Percentiles rank a stretch among this genome's conserved stretches.
Evolutionary conservation across 2,797 vertebrate genomes (phyloP).

Genomic region (Ctenochaetus hawaiiensis): DNA sequence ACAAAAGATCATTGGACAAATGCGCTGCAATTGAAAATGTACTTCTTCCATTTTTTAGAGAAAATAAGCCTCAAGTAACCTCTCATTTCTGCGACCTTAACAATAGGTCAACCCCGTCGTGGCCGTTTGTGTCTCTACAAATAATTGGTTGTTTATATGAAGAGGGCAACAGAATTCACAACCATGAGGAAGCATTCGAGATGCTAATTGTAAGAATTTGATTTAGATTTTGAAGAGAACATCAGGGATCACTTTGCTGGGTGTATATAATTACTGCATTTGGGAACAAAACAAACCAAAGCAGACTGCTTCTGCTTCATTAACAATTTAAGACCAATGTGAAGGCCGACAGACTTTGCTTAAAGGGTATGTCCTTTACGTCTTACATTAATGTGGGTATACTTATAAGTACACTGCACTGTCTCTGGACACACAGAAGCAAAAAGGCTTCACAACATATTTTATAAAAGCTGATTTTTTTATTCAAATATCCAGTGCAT

Average conservation of each 20-base stretch:
- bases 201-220: slow-evolving; percentile 34
- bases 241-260: slow-evolving; percentile 8
- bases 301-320: not conserved
- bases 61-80: slow-evolving; percentile 24
- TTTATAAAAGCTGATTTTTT: too few relatives aligned
- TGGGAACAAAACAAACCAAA: not conserved
- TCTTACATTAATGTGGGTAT: too few relatives aligned
- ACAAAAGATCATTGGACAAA: slow-evolving; percentile 17
- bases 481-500: too few relatives aligned
- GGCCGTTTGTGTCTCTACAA: slow-evolving; percentile 38
- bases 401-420: too few relatives aligned
- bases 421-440: too few relatives aligned
- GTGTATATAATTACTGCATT: not conserved
- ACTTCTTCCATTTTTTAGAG: not conserved
- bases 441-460: too few relatives aligned
- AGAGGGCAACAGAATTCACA: not conserved
- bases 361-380: not conserved
- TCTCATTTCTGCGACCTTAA: slow-evolving; percentile 23
- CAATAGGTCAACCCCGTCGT: slow-evolving; percentile 13
- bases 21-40: not conserved
- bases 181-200: slow-evolving; percentile 52
- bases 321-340: slow-evolving; percentile 12
- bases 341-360: not conserved
- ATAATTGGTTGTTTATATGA: slow-evolving; percentile 55
- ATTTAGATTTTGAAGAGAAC: slow-evolving; percentile 36